A percentile compares a stretch with the other conserved stretches of the same genome.
Conservation (phyloP, 1,140 invertebrate species). For the Spodoptera litura region DNA sequence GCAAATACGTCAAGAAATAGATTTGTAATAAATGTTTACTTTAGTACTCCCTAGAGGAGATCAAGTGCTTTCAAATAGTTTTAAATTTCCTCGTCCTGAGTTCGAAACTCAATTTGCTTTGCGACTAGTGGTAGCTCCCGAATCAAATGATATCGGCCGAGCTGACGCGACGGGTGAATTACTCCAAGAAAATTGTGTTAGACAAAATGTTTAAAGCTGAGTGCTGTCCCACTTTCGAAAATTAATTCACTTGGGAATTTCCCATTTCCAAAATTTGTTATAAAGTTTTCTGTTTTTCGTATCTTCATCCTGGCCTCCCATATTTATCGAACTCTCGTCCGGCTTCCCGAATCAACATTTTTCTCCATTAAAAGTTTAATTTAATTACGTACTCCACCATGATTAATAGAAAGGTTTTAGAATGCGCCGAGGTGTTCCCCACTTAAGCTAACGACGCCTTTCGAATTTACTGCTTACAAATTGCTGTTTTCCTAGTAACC, state of each 20-base stretch:
- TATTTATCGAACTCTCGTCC: constrained; percentile 22
- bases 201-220: constrained; percentile 22
- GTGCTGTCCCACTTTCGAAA: constrained; percentile 51
- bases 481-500: constrained; percentile 17
- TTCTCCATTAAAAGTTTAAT: constrained; percentile 28
- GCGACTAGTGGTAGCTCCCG: not conserved
- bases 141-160: constrained; percentile 2
- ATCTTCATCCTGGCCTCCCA: constrained; percentile 13
- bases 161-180: constrained; percentile 3
- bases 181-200: constrained; percentile 46
- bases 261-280: constrained; percentile 46
- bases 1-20: too few species aligned
- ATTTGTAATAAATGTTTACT: not conserved
- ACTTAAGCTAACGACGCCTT: constrained; percentile 26
- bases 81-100: not conserved
- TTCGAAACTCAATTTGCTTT: not conserved
- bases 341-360: not conserved
- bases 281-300: constrained; percentile 40
- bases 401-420: constrained; percentile 10
- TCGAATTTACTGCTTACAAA: constrained; percentile 28
- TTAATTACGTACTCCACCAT: constrained; percentile 5
- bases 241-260: constrained; percentile 54
- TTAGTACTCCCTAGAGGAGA: not conserved
- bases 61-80: not conserved
- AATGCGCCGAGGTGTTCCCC: constrained; percentile 1